These are phyloP conservation scores for Novumbra hubbsi DNA, from an alignment of 2,797 vertebrate genomes.

Conservation along the genomic window DNA sequence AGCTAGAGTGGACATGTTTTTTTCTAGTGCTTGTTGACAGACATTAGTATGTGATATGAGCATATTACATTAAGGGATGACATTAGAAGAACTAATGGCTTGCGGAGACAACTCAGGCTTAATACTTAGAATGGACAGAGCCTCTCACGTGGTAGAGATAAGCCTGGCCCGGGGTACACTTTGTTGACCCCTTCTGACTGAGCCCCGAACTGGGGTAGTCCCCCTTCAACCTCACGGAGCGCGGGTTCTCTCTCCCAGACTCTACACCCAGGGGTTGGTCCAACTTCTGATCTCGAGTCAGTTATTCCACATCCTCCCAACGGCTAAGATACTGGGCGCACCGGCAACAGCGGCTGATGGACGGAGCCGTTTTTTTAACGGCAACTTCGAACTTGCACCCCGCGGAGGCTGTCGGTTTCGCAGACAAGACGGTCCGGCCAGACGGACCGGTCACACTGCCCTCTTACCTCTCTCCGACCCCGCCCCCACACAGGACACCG, in stretches of 20 bases:
- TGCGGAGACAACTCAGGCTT: background rate
- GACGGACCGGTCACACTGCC: background rate
- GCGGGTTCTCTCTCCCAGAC: background rate
- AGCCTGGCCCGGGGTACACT: background rate
- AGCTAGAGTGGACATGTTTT: too few species aligned
- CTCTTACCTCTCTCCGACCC: background rate
- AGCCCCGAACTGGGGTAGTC: too few species aligned
- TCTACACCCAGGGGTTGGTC: background rate
- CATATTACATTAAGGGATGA: too few species aligned
- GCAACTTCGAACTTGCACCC: background rate
- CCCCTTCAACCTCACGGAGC: background rate
- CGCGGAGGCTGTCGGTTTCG: background rate
- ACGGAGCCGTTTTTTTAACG: background rate
- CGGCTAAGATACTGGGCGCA: background rate
- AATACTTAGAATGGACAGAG: background rate
- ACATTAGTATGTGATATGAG: too few species aligned
- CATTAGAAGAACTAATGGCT: background rate
- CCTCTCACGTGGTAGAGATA: background rate
- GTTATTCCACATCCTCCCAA: background rate
- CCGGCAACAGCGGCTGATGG: background rate
- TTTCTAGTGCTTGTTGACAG: too few species aligned
- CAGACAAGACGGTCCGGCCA: background rate
- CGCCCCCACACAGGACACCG: background rate
- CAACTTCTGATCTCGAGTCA: background rate
- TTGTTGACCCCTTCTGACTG: too few species aligned